phyloP scores from a whole-genome alignment of 2,888 invertebrate genomes.

The Agonopterix arenella region DNA sequence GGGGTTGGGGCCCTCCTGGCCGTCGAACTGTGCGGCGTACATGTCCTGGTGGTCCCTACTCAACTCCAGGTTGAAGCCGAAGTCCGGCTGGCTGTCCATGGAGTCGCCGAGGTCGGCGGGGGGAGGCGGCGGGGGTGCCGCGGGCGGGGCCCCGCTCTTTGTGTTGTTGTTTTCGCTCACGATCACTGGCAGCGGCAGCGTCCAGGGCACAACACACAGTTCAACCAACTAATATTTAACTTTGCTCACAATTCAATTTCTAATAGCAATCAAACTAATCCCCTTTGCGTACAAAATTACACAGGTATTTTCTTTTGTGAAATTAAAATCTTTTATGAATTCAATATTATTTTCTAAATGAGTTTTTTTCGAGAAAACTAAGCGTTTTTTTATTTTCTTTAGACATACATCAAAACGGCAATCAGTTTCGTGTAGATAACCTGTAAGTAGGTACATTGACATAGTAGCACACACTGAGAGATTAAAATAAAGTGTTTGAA shows the following conservation, averaged over 20 bases:
- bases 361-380: too few relatives aligned
- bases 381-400: too few relatives aligned
- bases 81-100: conserved; percentile 61
- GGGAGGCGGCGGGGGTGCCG: conserved; percentile 73
- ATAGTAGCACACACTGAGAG: too few relatives aligned
- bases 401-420: too few relatives aligned
- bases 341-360: too few relatives aligned
- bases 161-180: conserved; percentile 51
- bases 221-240: neutral
- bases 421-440: too few relatives aligned
- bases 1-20: neutral
- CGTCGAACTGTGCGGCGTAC: conserved; percentile 82
- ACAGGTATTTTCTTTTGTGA: too few relatives aligned
- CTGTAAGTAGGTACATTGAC: too few relatives aligned
- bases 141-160: conserved; percentile 60
- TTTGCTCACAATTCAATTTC: neutral
- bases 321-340: too few relatives aligned
- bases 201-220: conserved; percentile 24
- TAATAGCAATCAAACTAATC: too few relatives aligned
- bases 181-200: conserved; percentile 61
- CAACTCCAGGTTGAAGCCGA: conserved; percentile 83
- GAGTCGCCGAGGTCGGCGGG: conserved; percentile 48
- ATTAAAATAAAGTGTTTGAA: too few relatives aligned
- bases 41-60: conserved; percentile 83
- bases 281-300: too few relatives aligned